Conservation (phyloP, 37 sponge, comb jelly and placozoan species). For the Cliona cf. orientalis region DNA sequence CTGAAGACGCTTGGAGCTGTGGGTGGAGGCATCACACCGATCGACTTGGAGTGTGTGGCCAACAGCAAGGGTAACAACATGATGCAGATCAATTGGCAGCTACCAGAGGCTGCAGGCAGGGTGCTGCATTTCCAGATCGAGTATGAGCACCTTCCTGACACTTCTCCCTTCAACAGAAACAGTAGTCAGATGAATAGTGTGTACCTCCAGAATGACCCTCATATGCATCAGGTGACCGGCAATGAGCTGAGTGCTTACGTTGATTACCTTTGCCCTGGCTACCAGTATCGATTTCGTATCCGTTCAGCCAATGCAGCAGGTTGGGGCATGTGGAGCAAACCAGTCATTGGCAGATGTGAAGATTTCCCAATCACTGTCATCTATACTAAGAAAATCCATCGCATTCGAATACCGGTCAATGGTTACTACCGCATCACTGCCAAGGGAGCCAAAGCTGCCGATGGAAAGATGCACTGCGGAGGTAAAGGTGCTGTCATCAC, state of each 20-base stretch:
- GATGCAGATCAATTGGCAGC: constrained; percentile 55
- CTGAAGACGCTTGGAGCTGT: constrained; percentile 56
- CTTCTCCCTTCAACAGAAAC: neutral
- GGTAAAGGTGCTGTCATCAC: constrained; percentile 71
- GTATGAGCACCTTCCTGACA: constrained; percentile 49
- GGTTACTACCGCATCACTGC: constrained; percentile 66
- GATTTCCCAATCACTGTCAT: constrained; percentile 53
- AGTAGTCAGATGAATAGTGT: neutral
- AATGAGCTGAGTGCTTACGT: constrained; percentile 35
- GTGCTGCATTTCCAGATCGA: constrained; percentile 54
- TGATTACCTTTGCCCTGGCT: constrained; percentile 55
- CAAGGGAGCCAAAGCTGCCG: constrained; percentile 68
- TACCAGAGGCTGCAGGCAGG: constrained; percentile 5
- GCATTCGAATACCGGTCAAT: constrained; percentile 46
- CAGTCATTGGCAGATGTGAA: constrained; percentile 29
- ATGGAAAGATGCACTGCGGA: constrained; percentile 49
- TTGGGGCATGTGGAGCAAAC: constrained; percentile 80
- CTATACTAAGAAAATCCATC: constrained; percentile 46
- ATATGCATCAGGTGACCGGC: constrained; percentile 24
- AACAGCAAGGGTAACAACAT: constrained; percentile 19
- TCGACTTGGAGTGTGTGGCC: constrained; percentile 26
- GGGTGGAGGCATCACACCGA: constrained; percentile 72
- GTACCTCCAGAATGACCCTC: constrained; percentile 21
- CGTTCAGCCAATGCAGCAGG: constrained; percentile 69
- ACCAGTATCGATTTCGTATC: constrained; percentile 60